Evolutionary conservation across 2,113 vertebrate genomes (phyloP).

Genomic region (Micromys minutus): DNA sequence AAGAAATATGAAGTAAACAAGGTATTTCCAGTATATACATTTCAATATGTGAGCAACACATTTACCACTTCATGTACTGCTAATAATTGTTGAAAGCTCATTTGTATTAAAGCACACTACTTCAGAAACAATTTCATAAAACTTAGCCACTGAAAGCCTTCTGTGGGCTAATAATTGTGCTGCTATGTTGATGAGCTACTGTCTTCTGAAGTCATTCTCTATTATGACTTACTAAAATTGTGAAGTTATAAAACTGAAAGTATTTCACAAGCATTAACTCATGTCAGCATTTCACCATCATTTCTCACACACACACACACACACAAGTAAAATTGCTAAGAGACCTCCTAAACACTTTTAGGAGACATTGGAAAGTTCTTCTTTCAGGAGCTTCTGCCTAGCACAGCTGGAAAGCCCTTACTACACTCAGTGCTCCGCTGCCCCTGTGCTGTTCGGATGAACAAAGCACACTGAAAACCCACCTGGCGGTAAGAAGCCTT

Average conservation of each 20-base stretch:
- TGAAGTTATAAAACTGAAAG: conserved; percentile 40
- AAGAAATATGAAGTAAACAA: conserved; percentile 49
- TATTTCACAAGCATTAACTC: conserved; percentile 36
- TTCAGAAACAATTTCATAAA: conserved; percentile 16
- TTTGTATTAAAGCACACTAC: not conserved
- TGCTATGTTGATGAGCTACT: not conserved
- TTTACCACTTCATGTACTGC: conserved; percentile 42
- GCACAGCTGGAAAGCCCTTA: not conserved
- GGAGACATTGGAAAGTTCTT: conserved; percentile 21
- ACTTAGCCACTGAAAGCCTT: not conserved
- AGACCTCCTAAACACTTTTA: conserved; percentile 7
- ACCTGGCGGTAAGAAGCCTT: not conserved
- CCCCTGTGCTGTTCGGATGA: conserved; percentile 54
- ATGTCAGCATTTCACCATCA: not conserved
- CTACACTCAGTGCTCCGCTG: conserved; percentile 14
- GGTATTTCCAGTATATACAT: conserved; percentile 12
- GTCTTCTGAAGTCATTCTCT: conserved; percentile 11
- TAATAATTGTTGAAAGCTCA: not conserved
- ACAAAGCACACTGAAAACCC: not conserved
- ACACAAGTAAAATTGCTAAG: not conserved
- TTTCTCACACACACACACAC: not conserved
- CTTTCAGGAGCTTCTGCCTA: conserved; percentile 16
- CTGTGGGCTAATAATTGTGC: not conserved
- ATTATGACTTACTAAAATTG: not conserved
- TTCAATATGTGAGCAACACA: conserved; percentile 20